Base-by-base conservation (phyloP, 1,140 invertebrate species). In the Copidosoma floridanum region DNA sequence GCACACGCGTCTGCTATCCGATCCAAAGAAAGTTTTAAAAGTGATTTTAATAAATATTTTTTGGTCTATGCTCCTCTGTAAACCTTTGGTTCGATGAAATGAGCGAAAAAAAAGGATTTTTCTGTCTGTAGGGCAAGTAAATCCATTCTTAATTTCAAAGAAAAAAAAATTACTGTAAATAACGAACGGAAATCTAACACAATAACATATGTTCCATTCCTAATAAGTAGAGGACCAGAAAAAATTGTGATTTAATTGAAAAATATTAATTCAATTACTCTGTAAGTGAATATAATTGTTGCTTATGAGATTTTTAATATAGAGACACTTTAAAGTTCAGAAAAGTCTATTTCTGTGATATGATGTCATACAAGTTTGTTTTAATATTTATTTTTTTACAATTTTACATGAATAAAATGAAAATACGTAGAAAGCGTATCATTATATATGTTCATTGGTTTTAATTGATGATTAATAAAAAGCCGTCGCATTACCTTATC, bases 211-310 rank as follows among this genome's bases (percentile, higher is more conserved):
- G 59, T 52, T 61, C 41, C 50, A 56, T 65, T 71, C 40, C 63
- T n/a, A 16, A 32, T 54, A 69, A 65, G 43, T 63, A 43, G 63
- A 65, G 65, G 65, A 65, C 63, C 67, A 70, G 48, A 23, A 38
- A 51, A 43, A 41, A 56, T 59, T 55, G 4, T 3, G 26, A 50
- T 2, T 41, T 21, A 23, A 10, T 60, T 64, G 26, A 27, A 44
- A 55, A 26, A 55, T 48, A 32, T 48, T 44, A 20, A 2, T 57
- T 51, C 23, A n/a, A 59, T 63, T 43, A 24, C 29, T 63, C 27
- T 44, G 38, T 43, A 27, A 14, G n/a, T 16, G 16, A 41, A 43
- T 21, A 20, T 10, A 50, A 41, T 55, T 35, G 37, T 47, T 14
- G 26, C n/a, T 40, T 27, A 23, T 40, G 27, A 54, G 18, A 48